Conservation (phyloP, 1,140 invertebrate species). For the Macrobrachium rosenbergii region DNA sequence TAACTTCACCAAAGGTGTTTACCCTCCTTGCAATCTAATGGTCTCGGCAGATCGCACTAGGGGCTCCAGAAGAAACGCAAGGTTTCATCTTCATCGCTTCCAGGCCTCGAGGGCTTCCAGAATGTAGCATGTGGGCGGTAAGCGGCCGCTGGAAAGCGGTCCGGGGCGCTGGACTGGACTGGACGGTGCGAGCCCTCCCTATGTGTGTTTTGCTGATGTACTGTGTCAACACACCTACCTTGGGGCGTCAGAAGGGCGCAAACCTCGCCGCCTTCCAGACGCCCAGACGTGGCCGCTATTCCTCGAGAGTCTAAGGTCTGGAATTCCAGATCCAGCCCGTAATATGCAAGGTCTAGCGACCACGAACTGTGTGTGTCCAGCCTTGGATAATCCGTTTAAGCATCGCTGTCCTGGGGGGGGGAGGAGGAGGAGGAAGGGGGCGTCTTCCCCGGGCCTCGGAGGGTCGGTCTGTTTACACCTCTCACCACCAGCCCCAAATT, state of each 20-base stretch:
- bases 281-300: no score
- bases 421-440: not conserved
- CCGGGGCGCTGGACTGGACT: not conserved
- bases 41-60: no score
- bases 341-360: no score
- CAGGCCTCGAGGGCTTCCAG: no score
- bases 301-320: no score
- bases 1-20: no score
- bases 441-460: not conserved
- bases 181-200: conserved; percentile 31
- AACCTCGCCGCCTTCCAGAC: not conserved
- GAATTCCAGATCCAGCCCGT: no score
- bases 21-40: no score
- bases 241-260: conserved; percentile 4
- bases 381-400: conserved; percentile 32
- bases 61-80: no score
- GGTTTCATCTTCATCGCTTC: no score
- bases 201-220: conserved; percentile 54
- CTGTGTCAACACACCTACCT: conserved; percentile 40
- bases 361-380: conserved; percentile 31
- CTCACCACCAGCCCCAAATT: not conserved
- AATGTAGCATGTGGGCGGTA: not conserved
- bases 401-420: not conserved
- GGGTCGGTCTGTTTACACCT: conserved; percentile 9
- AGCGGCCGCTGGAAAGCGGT: not conserved